phyloP scores from a whole-genome alignment of 2,113 vertebrate species.

The Raja brachyura region DNA sequence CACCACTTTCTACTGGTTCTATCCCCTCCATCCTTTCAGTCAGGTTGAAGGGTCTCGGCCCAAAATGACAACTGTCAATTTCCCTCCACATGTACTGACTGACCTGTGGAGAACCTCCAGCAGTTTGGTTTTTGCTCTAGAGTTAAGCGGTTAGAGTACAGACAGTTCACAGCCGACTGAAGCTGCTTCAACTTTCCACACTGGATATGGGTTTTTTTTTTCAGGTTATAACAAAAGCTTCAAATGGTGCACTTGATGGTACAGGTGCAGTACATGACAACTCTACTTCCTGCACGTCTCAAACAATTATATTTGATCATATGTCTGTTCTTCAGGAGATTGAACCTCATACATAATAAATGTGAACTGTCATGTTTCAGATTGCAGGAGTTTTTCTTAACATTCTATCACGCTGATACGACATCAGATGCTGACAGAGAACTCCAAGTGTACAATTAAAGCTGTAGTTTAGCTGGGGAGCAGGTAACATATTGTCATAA shows the following conservation, averaged over 20 bases:
- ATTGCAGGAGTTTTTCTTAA: not conserved
- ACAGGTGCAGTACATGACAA: not conserved
- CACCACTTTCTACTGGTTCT: too few relatives aligned
- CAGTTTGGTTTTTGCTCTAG: too few relatives aligned
- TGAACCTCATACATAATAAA: not conserved
- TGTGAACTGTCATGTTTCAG: not conserved
- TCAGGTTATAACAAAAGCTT: not conserved
- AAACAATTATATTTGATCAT: conserved; percentile 14
- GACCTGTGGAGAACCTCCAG: too few relatives aligned
- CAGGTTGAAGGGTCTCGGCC: too few relatives aligned
- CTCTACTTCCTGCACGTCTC: not conserved
- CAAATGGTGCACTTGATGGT: not conserved
- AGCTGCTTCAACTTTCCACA: not conserved
- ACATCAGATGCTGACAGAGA: not conserved
- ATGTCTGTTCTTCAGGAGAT: not conserved
- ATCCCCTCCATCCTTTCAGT: too few relatives aligned
- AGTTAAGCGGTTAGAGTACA: too few relatives aligned
- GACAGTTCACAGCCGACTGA: not conserved
- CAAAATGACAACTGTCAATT: too few relatives aligned
- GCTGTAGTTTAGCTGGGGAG: not conserved
- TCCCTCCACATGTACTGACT: too few relatives aligned
- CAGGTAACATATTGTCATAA: not conserved
- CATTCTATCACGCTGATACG: not conserved
- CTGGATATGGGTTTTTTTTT: not conserved
- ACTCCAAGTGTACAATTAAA: not conserved